Evolutionary conservation across 1,140 invertebrate species (phyloP).

Genomic region (Platyscapa corneri): DNA sequence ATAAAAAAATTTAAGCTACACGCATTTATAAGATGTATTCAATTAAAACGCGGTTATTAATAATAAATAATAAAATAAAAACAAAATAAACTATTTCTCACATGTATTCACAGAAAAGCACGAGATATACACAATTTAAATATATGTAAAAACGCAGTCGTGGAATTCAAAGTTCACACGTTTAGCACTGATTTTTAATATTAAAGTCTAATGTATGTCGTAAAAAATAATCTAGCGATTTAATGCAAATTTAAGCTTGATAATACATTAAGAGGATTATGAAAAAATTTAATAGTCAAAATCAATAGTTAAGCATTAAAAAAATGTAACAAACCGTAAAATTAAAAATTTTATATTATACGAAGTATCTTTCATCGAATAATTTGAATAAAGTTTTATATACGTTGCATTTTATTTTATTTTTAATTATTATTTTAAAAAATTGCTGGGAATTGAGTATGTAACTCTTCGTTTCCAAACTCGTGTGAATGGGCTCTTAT

Average conservation of each 20-base stretch:
- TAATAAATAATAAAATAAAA: conserved; percentile 47
- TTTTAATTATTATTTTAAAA: conserved; percentile 56
- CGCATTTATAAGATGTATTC: conserved; percentile 52
- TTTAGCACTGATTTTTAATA: conserved; percentile 40
- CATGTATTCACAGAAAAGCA: conserved; percentile 21
- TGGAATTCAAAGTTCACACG: not conserved
- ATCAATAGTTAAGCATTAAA: not conserved
- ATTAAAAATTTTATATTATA: conserved; percentile 56
- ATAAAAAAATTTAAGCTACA: conserved; percentile 46
- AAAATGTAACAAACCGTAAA: not conserved
- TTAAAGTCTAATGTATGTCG: conserved; percentile 32
- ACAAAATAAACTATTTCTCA: conserved; percentile 10
- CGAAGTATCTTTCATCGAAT: conserved; percentile 69
- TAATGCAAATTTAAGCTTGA: conserved; percentile 13
- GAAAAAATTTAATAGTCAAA: not conserved
- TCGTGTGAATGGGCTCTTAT: conserved; percentile 56
- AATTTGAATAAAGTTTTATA: conserved; percentile 64
- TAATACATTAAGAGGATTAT: not conserved
- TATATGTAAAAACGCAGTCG: conserved; percentile 9
- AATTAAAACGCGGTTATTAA: conserved; percentile 50
- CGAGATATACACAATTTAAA: not conserved
- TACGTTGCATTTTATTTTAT: conserved; percentile 63
- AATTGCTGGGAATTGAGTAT: conserved; percentile 47
- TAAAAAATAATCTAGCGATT: conserved; percentile 19
- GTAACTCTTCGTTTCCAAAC: conserved; percentile 21